These are phyloP conservation scores for Pseudomyrmex concolor DNA, from an alignment of 1,140 invertebrate species.

Conservation along the genomic window DNA sequence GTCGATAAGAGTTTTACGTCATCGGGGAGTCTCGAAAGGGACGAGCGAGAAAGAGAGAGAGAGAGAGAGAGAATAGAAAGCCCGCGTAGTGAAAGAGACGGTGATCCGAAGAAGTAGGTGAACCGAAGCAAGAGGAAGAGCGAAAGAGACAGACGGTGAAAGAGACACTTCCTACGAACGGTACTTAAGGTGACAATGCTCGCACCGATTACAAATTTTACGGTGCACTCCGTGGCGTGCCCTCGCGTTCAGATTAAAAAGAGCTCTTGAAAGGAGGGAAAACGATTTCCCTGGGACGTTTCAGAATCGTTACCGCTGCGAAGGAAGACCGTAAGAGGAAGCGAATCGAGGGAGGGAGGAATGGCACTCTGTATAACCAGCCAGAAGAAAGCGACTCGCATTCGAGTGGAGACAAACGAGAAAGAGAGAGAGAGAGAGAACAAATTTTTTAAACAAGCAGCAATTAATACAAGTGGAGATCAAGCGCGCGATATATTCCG, in stretches of 20 bases:
- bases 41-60: slow-evolving; percentile 6
- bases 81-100: neutral
- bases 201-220: slow-evolving; percentile 66
- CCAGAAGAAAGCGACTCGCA: neutral
- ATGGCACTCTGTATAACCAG: slow-evolving; percentile 34
- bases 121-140: neutral
- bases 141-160: neutral
- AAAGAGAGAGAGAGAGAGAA: neutral
- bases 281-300: slow-evolving; percentile 48
- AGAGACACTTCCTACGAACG: slow-evolving; percentile 10
- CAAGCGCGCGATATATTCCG: neutral
- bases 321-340: neutral
- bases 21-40: slow-evolving; percentile 20
- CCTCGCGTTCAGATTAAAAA: slow-evolving; percentile 52
- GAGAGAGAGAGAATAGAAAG: neutral
- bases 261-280: slow-evolving; percentile 45
- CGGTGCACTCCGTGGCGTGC: slow-evolving; percentile 40
- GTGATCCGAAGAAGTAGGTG: neutral
- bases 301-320: neutral
- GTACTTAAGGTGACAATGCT: slow-evolving; percentile 63
- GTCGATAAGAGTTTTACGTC: slow-evolving; percentile 57
- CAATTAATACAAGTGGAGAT: neutral
- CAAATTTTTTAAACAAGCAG: neutral
- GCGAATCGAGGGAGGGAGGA: neutral
- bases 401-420: slow-evolving; percentile 17